phyloP scores from a whole-genome alignment of 1,140 invertebrate species.

The Sinonovacula constricta region DNA sequence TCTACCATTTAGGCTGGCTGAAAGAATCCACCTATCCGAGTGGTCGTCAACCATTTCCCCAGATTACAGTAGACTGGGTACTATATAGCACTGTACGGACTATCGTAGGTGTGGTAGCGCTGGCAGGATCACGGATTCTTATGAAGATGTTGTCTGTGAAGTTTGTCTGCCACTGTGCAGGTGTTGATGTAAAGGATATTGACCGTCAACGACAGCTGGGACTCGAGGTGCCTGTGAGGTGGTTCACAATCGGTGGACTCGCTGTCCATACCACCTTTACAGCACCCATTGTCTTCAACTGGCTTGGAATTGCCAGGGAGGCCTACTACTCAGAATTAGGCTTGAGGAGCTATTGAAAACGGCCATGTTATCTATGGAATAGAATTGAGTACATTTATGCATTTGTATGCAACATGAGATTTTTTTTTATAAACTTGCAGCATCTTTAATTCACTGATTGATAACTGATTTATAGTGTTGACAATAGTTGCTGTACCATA shows the following conservation, averaged over 20 bases:
- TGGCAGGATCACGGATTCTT: constrained; percentile 25
- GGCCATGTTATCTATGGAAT: too few relatives aligned
- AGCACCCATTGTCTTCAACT: constrained; percentile 25
- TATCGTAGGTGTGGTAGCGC: constrained; percentile 18
- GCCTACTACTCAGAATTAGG: constrained; percentile 27
- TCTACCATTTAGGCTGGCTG: constrained; percentile 42
- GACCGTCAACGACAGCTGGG: constrained; percentile 37
- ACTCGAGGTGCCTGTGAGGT: constrained; percentile 48
- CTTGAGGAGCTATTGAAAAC: too few relatives aligned
- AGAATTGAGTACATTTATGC: too few relatives aligned
- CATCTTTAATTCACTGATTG: too few relatives aligned
- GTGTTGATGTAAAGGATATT: constrained; percentile 46
- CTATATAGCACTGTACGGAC: constrained; percentile 32
- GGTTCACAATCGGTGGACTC: constrained; percentile 35
- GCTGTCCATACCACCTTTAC: constrained; percentile 33
- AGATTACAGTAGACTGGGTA: constrained; percentile 23
- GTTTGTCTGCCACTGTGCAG: constrained; percentile 34
- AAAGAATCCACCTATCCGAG: constrained; percentile 2
- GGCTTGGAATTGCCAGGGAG: constrained; percentile 30
- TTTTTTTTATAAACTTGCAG: too few relatives aligned
- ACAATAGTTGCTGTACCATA: too few relatives aligned
- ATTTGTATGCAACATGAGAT: too few relatives aligned
- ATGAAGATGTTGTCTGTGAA: constrained; percentile 44
- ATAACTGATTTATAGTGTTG: too few relatives aligned
- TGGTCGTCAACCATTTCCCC: constrained; percentile 8